Conservation (phyloP, 2,888 invertebrate species). For the Tenthredo scrophulariae region DNA sequence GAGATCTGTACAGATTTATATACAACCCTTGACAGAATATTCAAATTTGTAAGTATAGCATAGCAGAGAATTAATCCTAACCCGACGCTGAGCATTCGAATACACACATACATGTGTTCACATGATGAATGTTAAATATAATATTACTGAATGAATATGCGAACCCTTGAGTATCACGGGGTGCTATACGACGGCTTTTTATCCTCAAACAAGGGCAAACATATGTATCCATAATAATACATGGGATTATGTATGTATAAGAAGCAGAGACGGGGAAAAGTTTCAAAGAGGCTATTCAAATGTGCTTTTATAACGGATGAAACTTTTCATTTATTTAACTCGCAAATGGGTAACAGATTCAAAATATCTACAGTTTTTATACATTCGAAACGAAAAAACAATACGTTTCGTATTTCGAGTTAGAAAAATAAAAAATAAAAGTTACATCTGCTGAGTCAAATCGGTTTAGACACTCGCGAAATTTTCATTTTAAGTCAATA, state of each 20-base stretch:
- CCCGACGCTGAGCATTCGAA: not conserved
- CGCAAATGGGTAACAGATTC: too few species aligned
- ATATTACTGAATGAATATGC: too few species aligned
- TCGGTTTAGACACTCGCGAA: not conserved
- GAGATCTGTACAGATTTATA: slow-evolving; percentile 11
- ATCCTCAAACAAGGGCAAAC: not conserved
- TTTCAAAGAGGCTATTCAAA: too few species aligned
- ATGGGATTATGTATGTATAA: not conserved
- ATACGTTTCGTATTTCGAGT: too few species aligned
- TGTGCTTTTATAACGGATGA: too few species aligned
- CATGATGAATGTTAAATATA: not conserved
- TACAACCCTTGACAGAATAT: not conserved
- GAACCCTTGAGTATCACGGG: not conserved
- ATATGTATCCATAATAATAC: not conserved
- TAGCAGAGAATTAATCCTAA: not conserved
- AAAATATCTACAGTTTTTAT: too few species aligned
- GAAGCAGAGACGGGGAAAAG: not conserved
- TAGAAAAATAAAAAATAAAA: too few species aligned
- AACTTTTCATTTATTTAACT: too few species aligned
- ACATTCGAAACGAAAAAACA: too few species aligned
- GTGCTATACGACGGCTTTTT: not conserved
- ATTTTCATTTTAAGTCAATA: not conserved
- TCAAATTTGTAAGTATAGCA: not conserved
- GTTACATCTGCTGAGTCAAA: too few species aligned
- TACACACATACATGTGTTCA: not conserved